A percentile compares a stretch with the other conserved stretches of the same genome.
phyloP scores from a whole-genome alignment of 1,140 invertebrate genomes.

The Lordiphosa stackelbergi region DNA sequence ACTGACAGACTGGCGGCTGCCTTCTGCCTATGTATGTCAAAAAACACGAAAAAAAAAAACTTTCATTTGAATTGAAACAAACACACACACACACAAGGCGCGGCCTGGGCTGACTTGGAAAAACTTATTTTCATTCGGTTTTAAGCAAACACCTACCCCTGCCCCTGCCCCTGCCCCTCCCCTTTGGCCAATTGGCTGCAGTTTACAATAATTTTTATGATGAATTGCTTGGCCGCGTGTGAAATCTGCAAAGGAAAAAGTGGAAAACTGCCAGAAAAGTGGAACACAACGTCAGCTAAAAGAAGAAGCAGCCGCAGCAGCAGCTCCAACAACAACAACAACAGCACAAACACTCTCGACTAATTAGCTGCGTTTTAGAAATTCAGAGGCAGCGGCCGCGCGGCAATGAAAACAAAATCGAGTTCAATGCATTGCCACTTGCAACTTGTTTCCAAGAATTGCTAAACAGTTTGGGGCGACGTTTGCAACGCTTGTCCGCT shows the following conservation, averaged over 20 bases:
- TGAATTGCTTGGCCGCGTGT: slow-evolving; percentile 75
- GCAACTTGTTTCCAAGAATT: slow-evolving; percentile 65
- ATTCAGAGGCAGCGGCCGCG: slow-evolving; percentile 41
- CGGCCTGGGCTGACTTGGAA: slow-evolving; percentile 62
- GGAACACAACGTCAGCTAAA: slow-evolving; percentile 61
- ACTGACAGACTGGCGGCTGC: slow-evolving; percentile 13
- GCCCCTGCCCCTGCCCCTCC: not conserved
- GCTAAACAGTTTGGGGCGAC: slow-evolving; percentile 14
- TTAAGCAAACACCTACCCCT: slow-evolving; percentile 51
- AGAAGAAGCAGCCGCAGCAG: slow-evolving; percentile 50
- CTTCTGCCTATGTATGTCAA: slow-evolving; percentile 67
- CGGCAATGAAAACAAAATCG: slow-evolving; percentile 75
- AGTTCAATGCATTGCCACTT: slow-evolving; percentile 69
- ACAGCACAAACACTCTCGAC: slow-evolving; percentile 68
- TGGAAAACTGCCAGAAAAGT: slow-evolving; percentile 68
- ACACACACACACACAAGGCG: slow-evolving; percentile 59
- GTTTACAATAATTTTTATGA: slow-evolving; percentile 73
- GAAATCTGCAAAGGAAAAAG: slow-evolving; percentile 70
- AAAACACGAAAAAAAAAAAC: slow-evolving; percentile 46
- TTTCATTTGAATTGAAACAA: slow-evolving; percentile 74
- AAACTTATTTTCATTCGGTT: slow-evolving; percentile 72
- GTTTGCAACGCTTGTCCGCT: slow-evolving; percentile 6
- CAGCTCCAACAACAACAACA: slow-evolving; percentile 32
- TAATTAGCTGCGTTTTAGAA: slow-evolving; percentile 76
- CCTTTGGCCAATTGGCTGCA: slow-evolving; percentile 51